Percentiles rank a stretch among this genome's conserved stretches.
phyloP scores from a whole-genome alignment of 2,888 invertebrate genomes.

The Drosophila subquinaria region DNA sequence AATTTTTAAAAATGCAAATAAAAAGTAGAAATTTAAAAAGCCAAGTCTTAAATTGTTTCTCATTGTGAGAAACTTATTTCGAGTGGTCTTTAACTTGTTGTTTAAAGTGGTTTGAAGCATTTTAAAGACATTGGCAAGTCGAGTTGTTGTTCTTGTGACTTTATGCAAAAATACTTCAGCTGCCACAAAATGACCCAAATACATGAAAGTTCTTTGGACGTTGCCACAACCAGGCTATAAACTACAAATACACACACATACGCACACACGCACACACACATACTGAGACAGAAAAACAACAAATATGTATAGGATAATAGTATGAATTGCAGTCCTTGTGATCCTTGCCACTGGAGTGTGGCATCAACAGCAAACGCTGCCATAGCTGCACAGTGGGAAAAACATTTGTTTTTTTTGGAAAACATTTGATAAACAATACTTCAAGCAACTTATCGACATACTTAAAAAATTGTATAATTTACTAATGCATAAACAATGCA shows the following conservation, averaged over 20 bases:
- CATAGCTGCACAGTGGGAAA: slow-evolving; percentile 7
- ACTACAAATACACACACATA: slow-evolving; percentile 6
- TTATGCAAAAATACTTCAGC: slow-evolving; percentile 28
- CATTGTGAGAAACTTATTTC: too few relatives aligned
- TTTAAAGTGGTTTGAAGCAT: slow-evolving; percentile 4
- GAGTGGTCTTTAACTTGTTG: too few relatives aligned
- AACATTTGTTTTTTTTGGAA: neutral
- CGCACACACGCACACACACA: neutral
- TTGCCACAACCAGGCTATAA: slow-evolving; percentile 33
- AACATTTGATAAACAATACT: too few relatives aligned
- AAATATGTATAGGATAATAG: slow-evolving; percentile 2
- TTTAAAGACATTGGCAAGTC: slow-evolving; percentile 14
- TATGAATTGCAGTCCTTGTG: slow-evolving; percentile 40
- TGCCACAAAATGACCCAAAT: slow-evolving; percentile 58
- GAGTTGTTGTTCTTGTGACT: slow-evolving; percentile 13
- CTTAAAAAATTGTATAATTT: too few relatives aligned
- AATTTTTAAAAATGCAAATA: too few relatives aligned
- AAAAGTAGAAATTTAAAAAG: too few relatives aligned
- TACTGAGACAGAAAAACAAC: neutral
- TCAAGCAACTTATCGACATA: too few relatives aligned
- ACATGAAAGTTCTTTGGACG: slow-evolving; percentile 32
- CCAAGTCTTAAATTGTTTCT: too few relatives aligned
- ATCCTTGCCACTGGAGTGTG: slow-evolving; percentile 13
- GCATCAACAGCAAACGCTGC: slow-evolving; percentile 15
- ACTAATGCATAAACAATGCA: too few relatives aligned